These are phyloP conservation scores for Nasalis larvatus DNA, from an alignment of 2,113 vertebrate genomes.

Conservation along the genomic window DNA sequence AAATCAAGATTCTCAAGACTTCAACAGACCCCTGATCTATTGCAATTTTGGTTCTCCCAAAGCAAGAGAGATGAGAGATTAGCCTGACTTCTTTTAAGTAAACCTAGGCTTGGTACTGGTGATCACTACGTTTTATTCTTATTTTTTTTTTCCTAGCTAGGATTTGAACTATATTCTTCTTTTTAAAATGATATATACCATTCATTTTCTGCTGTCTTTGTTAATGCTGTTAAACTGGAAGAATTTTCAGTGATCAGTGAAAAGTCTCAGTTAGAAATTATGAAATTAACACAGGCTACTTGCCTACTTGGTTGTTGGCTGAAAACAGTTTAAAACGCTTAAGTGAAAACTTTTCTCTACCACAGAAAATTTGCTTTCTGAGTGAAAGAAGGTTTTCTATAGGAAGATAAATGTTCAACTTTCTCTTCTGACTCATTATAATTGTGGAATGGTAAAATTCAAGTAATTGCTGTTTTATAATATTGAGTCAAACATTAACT, in stretches of 20 bases:
- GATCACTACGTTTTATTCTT: background rate
- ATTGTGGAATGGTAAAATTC: background rate
- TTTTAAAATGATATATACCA: background rate
- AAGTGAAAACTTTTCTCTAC: background rate
- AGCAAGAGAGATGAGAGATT: background rate
- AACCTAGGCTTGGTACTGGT: background rate
- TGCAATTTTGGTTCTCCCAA: background rate
- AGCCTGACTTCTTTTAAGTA: background rate
- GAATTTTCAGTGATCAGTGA: background rate
- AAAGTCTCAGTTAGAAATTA: slow-evolving; percentile 2
- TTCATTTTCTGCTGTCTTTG: background rate
- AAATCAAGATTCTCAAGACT: slow-evolving; percentile 8
- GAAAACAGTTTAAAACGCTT: background rate
- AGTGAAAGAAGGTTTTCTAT: slow-evolving; percentile 8
- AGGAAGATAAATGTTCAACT: background rate
- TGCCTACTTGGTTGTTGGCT: background rate
- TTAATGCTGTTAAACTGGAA: background rate
- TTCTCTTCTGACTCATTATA: background rate
- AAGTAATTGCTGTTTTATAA: background rate
- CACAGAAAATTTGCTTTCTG: slow-evolving; percentile 14
- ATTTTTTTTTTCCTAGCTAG: no score
- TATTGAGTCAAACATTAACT: background rate
- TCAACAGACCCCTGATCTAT: background rate
- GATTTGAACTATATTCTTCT: no score
- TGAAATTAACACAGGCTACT: background rate